Base-by-base conservation (phyloP, 1,140 invertebrate genomes). In the Danaus plexippus region DNA sequence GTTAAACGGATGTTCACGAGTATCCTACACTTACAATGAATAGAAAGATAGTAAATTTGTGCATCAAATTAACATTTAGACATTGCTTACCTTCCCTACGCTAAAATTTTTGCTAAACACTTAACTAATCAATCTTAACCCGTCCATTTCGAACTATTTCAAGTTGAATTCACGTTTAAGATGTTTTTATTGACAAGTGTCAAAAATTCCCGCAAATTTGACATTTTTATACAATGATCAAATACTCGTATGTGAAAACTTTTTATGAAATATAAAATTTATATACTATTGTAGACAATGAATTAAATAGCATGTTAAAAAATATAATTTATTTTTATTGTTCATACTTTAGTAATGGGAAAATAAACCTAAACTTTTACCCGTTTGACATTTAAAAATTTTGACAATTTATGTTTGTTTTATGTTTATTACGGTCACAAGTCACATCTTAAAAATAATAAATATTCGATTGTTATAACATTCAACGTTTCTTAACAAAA, bases 121-220 rank as follows among this genome's bases (percentile, higher is more conserved):
- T 66, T n/a, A 49, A 64, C 64, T 50, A 66, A 58, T 55, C 57
- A 56, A 64, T 52, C 63, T 52, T 63, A 63, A 63, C 59, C 57
- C 61, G 69, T 63, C 62, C 63, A 72, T 71, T 56, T 56, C 71
- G 61, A 56, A 62, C 47, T 57, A 71, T 66, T 67, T 63, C 57
- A 61, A 66, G 51, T 66, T 54, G 67, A 77, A 69, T 67, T 68
- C 67, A 74, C 72, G 67, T 64, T 75, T 66, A 71, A 64, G 65
- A 71, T 85, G 80, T 85, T 82, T 80, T 80, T 83, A 83, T 85
- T 85, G 80, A 85, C 80, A 85, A 83, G 75, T 85, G 84, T 83
- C 84, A 87, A 81, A 87, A 80, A 76, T 79, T 84, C 82, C 78
- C 82, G 81, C 81, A 85, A 83, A 73, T 79, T 78, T 82, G 80